phyloP scores from a whole-genome alignment of 2,113 vertebrate species.

The Cyprinodon tularosa region DNA sequence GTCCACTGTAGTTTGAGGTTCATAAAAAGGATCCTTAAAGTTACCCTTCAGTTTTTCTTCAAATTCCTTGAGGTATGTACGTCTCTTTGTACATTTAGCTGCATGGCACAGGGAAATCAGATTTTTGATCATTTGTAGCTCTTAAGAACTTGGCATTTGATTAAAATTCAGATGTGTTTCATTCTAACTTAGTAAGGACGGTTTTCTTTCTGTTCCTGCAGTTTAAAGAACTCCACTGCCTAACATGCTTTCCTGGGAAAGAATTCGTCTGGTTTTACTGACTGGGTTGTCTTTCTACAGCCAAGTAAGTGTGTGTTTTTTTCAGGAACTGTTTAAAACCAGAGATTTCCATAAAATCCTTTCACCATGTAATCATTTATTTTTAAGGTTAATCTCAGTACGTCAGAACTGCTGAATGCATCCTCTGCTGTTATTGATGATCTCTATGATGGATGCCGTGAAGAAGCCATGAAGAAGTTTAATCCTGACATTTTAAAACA shows the following conservation, averaged over 20 bases:
- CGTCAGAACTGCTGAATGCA: conserved; percentile 24
- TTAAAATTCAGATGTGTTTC: neutral
- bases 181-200: neutral
- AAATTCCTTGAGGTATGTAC: conserved; percentile 42
- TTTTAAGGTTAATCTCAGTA: conserved; percentile 22
- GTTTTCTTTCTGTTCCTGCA: neutral
- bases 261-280: conserved; percentile 12
- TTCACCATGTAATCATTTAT: conserved; percentile 3
- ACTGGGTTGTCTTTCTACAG: conserved; percentile 23
- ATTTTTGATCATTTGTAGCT: neutral
- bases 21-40: conserved; percentile 4
- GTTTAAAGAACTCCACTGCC: neutral
- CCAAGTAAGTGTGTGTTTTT: conserved; percentile 42
- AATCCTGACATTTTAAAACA: conserved; percentile 48
- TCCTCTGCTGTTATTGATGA: conserved; percentile 53
- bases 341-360: neutral
- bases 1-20: neutral
- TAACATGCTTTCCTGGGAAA: conserved; percentile 47
- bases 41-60: neutral
- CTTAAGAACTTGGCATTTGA: neutral
- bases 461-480: conserved; percentile 57
- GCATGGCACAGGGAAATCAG: neutral
- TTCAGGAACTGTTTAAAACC: neutral
- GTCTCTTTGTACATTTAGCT: neutral
- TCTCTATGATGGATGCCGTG: conserved; percentile 50